Base-by-base conservation (phyloP, 2,888 invertebrate species). In the Byasa hedistus region DNA sequence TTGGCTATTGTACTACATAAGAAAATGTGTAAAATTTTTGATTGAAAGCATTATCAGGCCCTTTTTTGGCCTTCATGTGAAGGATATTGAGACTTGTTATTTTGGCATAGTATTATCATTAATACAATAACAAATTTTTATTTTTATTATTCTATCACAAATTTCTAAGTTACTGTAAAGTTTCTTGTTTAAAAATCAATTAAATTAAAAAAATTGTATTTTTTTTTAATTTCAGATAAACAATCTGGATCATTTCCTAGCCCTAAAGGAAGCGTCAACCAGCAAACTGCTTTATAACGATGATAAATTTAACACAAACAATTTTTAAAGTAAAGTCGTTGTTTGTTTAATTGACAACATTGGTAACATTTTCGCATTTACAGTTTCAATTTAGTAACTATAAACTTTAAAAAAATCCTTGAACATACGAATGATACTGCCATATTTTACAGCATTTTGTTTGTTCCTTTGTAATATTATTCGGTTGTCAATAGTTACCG, bases 201-300 rank as follows among this genome's bases (percentile, higher is more conserved):
- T 36, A n/a, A n/a, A n/a, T n/a, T n/a, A n/a, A n/a, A n/a, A n/a
- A n/a, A n/a, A n/a, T n/a, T 48, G 19, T 3, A 56, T 39, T 69
- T 62, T 67, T 67, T 59, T 69, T 59, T 61, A 10, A 60, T 84
- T 86, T 63, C 85, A 86, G 86, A 81, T 68, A 81, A 78, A 70
- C 69, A 70, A n/a, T 72, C 80, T 24, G 75, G 70, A 44, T 75
- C 73, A 51, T 74, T 81, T 68, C 76, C 77, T 64, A 72, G 64
- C 23, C 68, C 64, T 24, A 83, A 83, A 66, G 79, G 78, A 68
- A 73, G 73, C 63, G 68, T 67, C 51, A 65, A 70, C 56, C 69
- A 70, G 52, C 70, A 71, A 69, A 73, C 78, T 63, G 60, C 74
- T 27, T 79, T 79, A 79, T 81, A 81, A 79, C 74, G 39, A 54